Evolutionary conservation across 2,113 vertebrate species (phyloP).

Genomic region (Prunella fulvescens): DNA sequence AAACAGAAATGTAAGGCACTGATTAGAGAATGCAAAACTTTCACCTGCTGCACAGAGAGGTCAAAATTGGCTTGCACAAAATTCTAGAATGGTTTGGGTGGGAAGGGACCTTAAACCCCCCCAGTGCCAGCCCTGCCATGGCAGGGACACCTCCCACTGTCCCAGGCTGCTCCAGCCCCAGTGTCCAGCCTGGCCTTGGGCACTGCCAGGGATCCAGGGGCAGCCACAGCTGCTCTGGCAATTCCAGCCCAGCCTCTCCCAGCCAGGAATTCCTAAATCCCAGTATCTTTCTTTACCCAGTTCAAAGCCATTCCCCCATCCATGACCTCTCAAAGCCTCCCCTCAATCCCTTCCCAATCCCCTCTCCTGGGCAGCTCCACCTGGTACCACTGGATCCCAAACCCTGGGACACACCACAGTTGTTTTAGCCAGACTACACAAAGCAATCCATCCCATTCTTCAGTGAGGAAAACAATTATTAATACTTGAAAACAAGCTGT

Average conservation of each 20-base stretch:
- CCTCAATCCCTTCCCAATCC: not conserved
- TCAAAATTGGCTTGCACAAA: not conserved
- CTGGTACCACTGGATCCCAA: not conserved
- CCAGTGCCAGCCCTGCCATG: not conserved
- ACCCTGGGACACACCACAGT: rapidly evolving
- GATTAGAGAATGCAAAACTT: not conserved
- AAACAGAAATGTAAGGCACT: not conserved
- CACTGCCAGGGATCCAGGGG: not conserved
- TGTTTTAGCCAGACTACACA: not conserved
- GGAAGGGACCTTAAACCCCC: rapidly evolving
- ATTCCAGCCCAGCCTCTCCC: not conserved
- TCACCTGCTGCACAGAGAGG: not conserved
- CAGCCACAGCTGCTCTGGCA: not conserved
- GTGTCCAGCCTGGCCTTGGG: not conserved
- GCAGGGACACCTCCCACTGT: not conserved
- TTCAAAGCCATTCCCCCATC: not conserved
- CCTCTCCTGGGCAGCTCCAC: not conserved
- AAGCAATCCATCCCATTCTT: not conserved
- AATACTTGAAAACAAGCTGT: not conserved
- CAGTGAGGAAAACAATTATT: not conserved
- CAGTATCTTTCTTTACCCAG: rapidly evolving
- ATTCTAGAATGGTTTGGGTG: not conserved
- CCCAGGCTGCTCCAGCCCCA: not conserved
- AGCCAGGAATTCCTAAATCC: not conserved
- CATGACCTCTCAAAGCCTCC: not conserved